These are phyloP conservation scores for Oostethus manadensis DNA, from an alignment of 2,113 vertebrate genomes.

Conservation along the genomic window DNA sequence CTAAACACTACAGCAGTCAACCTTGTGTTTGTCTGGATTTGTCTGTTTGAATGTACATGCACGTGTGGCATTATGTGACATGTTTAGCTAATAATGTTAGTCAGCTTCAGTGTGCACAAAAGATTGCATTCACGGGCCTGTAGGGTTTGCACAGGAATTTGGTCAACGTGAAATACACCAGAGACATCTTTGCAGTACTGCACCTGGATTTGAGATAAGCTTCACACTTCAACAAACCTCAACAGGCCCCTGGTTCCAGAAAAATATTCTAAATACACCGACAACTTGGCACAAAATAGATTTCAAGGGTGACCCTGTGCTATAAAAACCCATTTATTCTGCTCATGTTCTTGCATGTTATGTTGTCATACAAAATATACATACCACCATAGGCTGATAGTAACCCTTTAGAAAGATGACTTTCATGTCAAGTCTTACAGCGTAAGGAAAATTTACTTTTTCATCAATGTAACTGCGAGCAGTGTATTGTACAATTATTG, in stretches of 20 bases:
- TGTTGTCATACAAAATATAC: slow-evolving; percentile 3
- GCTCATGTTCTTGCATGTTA: not conserved
- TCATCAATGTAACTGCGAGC: no score
- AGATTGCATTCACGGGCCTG: slow-evolving; percentile 4
- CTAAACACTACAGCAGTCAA: not conserved
- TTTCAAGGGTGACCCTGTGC: not conserved
- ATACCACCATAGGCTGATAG: slow-evolving; percentile 4
- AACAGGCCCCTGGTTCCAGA: not conserved
- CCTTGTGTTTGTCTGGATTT: not conserved
- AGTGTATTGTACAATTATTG: no score
- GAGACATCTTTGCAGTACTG: slow-evolving; percentile 2
- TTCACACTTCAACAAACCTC: not conserved
- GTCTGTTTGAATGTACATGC: not conserved
- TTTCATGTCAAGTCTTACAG: slow-evolving; percentile 38
- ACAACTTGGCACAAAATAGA: not conserved
- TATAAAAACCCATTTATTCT: slow-evolving; percentile 1
- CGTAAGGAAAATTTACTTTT: not conserved
- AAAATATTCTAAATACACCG: slow-evolving; percentile 2
- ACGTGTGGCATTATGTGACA: slow-evolving; percentile 5
- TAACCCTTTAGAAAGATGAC: slow-evolving; percentile 11
- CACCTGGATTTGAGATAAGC: slow-evolving; percentile 1
- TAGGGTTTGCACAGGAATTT: not conserved
- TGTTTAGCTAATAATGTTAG: slow-evolving; percentile 5
- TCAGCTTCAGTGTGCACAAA: slow-evolving; percentile 2
- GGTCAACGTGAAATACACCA: slow-evolving; percentile 3